These are phyloP conservation scores for Harlomillsia oculata DNA, from an alignment of 1,140 invertebrate genomes.

Conservation along the genomic window DNA sequence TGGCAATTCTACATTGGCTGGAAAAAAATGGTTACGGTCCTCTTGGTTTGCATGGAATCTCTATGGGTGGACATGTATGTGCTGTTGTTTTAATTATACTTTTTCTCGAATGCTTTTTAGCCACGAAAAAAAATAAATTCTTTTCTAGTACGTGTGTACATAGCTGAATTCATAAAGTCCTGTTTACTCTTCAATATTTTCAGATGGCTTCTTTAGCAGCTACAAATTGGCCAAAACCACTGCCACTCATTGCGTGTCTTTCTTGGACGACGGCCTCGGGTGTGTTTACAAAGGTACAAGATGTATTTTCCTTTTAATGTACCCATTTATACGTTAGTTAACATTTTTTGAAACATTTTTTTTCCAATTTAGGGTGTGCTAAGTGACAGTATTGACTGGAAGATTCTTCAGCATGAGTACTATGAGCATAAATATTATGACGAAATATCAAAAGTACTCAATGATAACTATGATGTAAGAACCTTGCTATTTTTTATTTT, in stretches of 20 bases:
- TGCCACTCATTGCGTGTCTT: conserved; percentile 85
- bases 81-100: not conserved
- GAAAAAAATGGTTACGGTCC: conserved; percentile 78
- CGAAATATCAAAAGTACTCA: too few relatives aligned
- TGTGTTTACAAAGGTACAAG: conserved; percentile 78
- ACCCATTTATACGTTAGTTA: too few relatives aligned
- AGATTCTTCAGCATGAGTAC: too few relatives aligned
- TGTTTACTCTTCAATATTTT: conserved; percentile 29
- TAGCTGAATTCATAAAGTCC: not conserved
- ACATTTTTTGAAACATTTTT: too few relatives aligned
- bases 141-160: not conserved
- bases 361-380: too few relatives aligned
- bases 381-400: too few relatives aligned
- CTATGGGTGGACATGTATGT: conserved; percentile 86
- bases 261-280: conserved; percentile 94
- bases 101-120: not conserved
- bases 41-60: conserved; percentile 87
- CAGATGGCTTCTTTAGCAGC: conserved; percentile 96
- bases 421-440: too few relatives aligned
- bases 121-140: not conserved
- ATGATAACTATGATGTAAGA: too few relatives aligned
- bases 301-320: too few relatives aligned
- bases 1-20: conserved; percentile 89
- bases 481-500: too few relatives aligned
- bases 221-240: conserved; percentile 84